Evolutionary conservation across 2,888 invertebrate genomes (phyloP), one percentile per base, ranked within the genome.

Genomic region (Cataglyphis cursor): DNA sequence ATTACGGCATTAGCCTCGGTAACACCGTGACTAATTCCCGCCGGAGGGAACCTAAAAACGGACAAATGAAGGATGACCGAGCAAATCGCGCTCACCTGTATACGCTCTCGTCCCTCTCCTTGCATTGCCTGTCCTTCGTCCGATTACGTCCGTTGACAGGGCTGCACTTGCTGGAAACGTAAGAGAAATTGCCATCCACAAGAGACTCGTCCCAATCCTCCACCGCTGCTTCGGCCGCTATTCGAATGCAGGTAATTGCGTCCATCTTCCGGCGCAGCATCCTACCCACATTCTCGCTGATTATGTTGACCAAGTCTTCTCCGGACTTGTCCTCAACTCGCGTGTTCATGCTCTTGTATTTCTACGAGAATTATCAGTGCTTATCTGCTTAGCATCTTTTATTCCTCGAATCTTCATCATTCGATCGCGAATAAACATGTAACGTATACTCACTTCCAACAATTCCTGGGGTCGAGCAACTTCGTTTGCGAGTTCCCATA

Each of bases 231-330:
- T 98, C 98, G 0, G 98, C 98, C 81, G 96, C 96, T 87, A 96
- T 96, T 91, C 97, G 96, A 87, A 98, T 98, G 92, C 98, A 97
- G 96, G 97, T 95, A 81, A 98, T 97, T n/a, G 98, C 98, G 92
- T 98, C 97, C 96, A 98, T 97, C 96, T 98, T 98, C 91, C 97
- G 96, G 64, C 97, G 97, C 90, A 98, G 96, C 97, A 99, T 98
- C 76, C 97, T 96, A 86, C 97, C 97, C 82, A 99, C 97, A 92
- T 97, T 98, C 76, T 96, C 96, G 76, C 97, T 96, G 85, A 98
- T 98, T 83, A 98, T 97, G 85, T 96, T 96, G 89, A 99, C 96
- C 93, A 99, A 96, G 91, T 96, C 96, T 82, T 96, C 96, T 61
- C 98, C 98, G 95, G 98, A 97, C 94, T 98, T 98, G 86, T 96